These are phyloP conservation scores for Scolopax rusticola DNA, from an alignment of 2,797 vertebrate genomes.

Conservation along the genomic window DNA sequence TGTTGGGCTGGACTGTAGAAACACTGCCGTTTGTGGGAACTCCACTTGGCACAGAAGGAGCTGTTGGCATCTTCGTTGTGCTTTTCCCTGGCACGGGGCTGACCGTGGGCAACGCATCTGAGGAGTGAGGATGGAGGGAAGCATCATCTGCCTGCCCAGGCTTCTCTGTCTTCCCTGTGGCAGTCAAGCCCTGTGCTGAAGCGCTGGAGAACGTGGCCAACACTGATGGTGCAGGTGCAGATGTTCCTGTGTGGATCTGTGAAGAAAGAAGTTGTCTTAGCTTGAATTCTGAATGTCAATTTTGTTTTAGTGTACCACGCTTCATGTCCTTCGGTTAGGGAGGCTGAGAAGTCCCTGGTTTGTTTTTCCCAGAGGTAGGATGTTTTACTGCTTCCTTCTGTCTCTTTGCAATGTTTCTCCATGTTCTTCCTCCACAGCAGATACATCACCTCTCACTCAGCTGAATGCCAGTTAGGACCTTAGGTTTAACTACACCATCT, in stretches of 20 bases:
- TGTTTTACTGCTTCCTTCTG: background rate
- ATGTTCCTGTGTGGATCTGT: constrained; percentile 35
- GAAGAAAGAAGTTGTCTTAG: constrained; percentile 46
- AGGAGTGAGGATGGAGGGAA: constrained; percentile 7
- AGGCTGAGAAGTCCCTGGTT: background rate
- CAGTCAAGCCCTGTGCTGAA: constrained; percentile 51
- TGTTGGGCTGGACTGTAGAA: background rate
- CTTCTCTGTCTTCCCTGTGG: constrained; percentile 69
- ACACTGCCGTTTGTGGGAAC: constrained; percentile 43
- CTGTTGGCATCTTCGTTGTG: background rate
- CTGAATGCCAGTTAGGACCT: background rate
- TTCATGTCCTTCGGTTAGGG: background rate
- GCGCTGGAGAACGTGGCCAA: constrained; percentile 43
- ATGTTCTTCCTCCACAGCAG: background rate
- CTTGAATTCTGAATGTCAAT: background rate
- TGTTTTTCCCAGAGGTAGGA: background rate
- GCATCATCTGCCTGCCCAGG: constrained; percentile 63
- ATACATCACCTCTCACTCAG: background rate
- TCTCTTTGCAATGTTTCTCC: background rate
- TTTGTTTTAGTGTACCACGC: background rate
- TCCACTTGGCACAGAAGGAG: constrained; percentile 29
- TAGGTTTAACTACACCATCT: background rate
- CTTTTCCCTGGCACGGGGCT: background rate
- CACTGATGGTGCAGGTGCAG: background rate
- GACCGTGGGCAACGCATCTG: constrained; percentile 1